Base-by-base conservation (phyloP, 37 sponge, comb jelly and placozoan species). In the Eunapius fragilis region DNA sequence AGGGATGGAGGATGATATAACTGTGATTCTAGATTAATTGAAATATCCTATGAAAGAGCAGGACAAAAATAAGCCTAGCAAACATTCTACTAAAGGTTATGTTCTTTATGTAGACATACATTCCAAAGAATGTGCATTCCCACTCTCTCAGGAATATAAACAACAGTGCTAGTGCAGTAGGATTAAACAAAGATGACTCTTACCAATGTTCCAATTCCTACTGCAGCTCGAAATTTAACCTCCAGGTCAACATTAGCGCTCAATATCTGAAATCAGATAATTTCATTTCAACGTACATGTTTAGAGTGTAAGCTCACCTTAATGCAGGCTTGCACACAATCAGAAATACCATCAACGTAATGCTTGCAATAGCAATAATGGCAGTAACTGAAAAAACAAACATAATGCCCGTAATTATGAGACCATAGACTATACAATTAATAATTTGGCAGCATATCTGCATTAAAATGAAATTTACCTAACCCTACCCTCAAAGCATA, bases 151-250 rank as follows among this genome's bases (percentile, higher is more conserved):
- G n/a, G n/a, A n/a, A n/a, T n/a, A n/a, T n/a, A n/a, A n/a, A n/a
- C n/a, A n/a, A n/a, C n/a, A n/a, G n/a, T n/a, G n/a, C n/a, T n/a
- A n/a, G n/a, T n/a, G n/a, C n/a, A n/a, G n/a, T n/a, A n/a, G n/a
- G n/a, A n/a, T n/a, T n/a, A n/a, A n/a, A n/a, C n/a, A n/a, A 41
- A 25, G 2, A 37, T 37, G n/a, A 26, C 28, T 19, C 87, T 72
- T 27, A 93, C 94, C 91, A 93, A 27, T 30, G 77, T 80, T 75
- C 94, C 94, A 41, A 93, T 28, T 30, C 80, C 91, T n/a, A 93
- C 71, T 25, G 87, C 33, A 27, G 72, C 41, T 85, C 94, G 87
- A 47, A 84, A 89, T 34, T 93, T 93, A 25, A 88, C 91, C 70
- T 93, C 91, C n/a, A 25, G 26, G 30, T 93, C 94, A 50, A 69